Conservation (phyloP, 2,797 vertebrate species). For the Periparus ater region DNA sequence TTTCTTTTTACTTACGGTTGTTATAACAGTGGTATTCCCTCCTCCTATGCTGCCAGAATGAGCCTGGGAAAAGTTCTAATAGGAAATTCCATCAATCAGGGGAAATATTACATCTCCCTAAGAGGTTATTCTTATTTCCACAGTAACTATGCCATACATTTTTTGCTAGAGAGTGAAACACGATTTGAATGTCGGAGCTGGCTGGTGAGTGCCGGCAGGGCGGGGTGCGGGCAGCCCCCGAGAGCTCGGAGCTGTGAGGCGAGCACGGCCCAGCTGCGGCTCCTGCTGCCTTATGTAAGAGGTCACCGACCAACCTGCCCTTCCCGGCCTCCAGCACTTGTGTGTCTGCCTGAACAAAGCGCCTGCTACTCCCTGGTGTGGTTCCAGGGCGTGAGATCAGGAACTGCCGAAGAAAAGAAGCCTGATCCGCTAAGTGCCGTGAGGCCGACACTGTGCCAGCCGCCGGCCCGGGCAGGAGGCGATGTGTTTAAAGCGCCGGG, state of each 20-base stretch:
- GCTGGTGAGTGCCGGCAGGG: accelerated
- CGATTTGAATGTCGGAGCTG: accelerated
- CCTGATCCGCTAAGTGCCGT: accelerated
- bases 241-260: accelerated
- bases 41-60: neutral
- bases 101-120: neutral
- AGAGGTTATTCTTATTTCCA: neutral
- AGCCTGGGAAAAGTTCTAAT: neutral
- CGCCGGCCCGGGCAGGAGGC: neutral
- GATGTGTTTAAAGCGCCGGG: neutral
- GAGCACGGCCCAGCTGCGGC: too few species aligned
- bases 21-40: neutral
- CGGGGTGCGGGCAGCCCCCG: accelerated
- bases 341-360: neutral
- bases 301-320: neutral
- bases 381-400: accelerated
- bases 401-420: neutral
- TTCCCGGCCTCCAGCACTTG: accelerated
- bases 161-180: neutral
- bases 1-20: neutral
- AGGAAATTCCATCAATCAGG: neutral
- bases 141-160: neutral
- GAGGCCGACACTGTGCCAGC: neutral
- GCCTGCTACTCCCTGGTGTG: neutral
- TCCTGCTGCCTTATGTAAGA: neutral